Evolutionary conservation across 2,888 invertebrate species (phyloP).

Genomic region (Trachelus stipa): DNA sequence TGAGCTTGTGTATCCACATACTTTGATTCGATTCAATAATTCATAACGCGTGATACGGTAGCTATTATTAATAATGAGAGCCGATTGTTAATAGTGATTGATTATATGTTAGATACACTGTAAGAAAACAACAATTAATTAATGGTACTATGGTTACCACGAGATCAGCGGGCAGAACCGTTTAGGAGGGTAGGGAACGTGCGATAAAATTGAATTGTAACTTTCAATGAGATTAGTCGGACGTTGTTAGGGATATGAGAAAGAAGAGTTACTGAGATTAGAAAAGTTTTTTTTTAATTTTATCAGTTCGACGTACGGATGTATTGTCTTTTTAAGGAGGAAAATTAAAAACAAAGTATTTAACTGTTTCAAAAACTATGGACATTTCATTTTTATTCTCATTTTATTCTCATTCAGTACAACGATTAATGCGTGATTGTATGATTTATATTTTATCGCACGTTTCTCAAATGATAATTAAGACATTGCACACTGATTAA

Average conservation of each 20-base stretch:
- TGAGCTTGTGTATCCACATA: background rate
- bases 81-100: background rate
- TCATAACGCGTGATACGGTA: background rate
- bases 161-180: background rate
- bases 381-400: background rate
- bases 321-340: slow-evolving; percentile 9
- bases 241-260: background rate
- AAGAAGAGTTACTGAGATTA: background rate
- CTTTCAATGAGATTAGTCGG: background rate
- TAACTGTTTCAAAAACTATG: background rate
- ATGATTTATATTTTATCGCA: background rate
- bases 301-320: slow-evolving; percentile 13
- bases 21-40: background rate
- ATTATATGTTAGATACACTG: slow-evolving; percentile 25
- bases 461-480: background rate
- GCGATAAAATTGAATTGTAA: background rate
- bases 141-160: slow-evolving; percentile 8
- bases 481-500: background rate
- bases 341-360: background rate
- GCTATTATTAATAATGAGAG: background rate
- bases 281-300: background rate
- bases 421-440: background rate
- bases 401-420: background rate
- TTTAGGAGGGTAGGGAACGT: background rate
- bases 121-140: slow-evolving; percentile 32